phyloP scores from a whole-genome alignment of 64 coral and sea anemone genomes.

The Exaiptasia diaphana region DNA sequence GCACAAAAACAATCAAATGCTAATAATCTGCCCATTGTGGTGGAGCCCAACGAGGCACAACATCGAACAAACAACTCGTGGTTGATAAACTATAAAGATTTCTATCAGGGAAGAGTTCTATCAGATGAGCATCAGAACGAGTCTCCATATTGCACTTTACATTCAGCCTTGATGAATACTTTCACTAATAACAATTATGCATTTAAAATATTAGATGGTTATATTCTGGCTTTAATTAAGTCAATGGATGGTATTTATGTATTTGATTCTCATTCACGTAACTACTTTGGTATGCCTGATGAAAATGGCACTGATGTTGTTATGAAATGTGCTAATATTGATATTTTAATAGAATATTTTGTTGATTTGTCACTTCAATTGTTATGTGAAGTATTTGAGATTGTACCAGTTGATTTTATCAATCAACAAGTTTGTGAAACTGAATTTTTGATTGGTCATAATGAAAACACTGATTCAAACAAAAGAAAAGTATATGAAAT shows the following conservation, averaged over 20 bases:
- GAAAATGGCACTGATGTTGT: conserved; percentile 22
- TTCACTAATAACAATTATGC: background rate
- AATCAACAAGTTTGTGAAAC: background rate
- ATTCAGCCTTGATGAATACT: conserved; percentile 15
- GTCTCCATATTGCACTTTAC: conserved; percentile 13
- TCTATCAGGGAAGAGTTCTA: background rate
- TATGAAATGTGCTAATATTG: conserved; percentile 25
- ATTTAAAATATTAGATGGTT: conserved; percentile 30
- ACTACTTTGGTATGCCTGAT: conserved; percentile 13
- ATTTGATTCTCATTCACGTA: conserved; percentile 20
- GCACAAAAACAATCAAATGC: background rate
- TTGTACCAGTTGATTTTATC: conserved; percentile 7
- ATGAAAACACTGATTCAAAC: background rate
- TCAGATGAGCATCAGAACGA: background rate
- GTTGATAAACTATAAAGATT: conserved; percentile 35
- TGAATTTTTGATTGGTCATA: background rate
- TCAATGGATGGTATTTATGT: conserved; percentile 5
- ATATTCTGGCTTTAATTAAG: conserved; percentile 26
- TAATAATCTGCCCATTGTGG: conserved; percentile 22
- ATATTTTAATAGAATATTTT: conserved; percentile 9
- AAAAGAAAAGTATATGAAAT: background rate
- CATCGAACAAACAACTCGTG: background rate
- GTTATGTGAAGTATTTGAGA: conserved; percentile 7
- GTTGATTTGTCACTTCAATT: conserved; percentile 18
- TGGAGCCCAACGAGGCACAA: background rate